Conservation (phyloP, 2,888 invertebrate species). For the Pilophorus perplexus region DNA sequence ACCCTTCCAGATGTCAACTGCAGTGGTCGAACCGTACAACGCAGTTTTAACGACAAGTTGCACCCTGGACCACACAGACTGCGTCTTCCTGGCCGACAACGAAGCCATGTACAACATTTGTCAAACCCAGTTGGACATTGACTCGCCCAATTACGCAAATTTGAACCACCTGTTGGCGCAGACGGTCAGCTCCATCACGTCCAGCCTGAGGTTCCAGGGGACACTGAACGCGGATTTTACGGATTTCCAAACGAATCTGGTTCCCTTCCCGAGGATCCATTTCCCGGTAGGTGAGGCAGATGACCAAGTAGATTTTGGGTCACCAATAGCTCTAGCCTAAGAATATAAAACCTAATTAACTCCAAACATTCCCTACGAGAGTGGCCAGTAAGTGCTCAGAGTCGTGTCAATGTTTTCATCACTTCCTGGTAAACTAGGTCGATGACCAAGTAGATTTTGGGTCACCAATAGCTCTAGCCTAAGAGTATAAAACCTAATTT, state of each 20-base stretch:
- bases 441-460: no score
- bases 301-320: no score
- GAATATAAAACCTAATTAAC: no score
- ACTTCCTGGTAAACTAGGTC: no score
- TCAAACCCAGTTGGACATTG: conserved; percentile 62
- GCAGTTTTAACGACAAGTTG: conserved; percentile 87
- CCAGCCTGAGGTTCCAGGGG: conserved; percentile 68
- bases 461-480: no score
- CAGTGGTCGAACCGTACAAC: conserved; percentile 93
- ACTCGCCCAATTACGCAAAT: conserved; percentile 78
- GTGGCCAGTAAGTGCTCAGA: no score
- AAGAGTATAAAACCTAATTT: no score
- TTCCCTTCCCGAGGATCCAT: conserved; percentile 89
- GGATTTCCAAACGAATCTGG: conserved; percentile 69
- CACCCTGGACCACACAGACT: conserved; percentile 75
- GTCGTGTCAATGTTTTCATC: no score
- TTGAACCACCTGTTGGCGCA: conserved; percentile 76
- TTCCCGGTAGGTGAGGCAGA: no score
- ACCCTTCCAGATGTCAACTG: conserved; percentile 71
- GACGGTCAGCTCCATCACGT: conserved; percentile 82
- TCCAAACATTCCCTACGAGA: no score
- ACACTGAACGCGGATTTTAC: conserved; percentile 66
- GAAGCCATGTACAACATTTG: conserved; percentile 55
- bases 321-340: no score
- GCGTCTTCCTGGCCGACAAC: conserved; percentile 53